These are phyloP conservation scores for Penaeus chinensis DNA, from an alignment of 1,140 invertebrate species.

Conservation along the genomic window DNA sequence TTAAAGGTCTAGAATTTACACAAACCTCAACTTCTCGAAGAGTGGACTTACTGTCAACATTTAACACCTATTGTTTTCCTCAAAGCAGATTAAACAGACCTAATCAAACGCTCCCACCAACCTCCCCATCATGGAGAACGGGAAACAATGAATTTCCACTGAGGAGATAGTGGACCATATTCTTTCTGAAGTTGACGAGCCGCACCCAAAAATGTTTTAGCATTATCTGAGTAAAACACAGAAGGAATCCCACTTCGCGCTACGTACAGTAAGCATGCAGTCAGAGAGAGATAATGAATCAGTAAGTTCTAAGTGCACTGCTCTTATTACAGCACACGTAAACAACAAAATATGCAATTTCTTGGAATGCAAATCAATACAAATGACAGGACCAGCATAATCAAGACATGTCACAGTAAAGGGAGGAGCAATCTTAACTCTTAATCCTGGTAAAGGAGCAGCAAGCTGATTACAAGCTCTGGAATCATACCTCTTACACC, in stretches of 20 bases:
- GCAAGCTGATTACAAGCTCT: neutral
- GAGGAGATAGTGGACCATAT: constrained; percentile 20
- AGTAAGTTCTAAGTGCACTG: constrained; percentile 35
- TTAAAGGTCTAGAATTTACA: constrained; percentile 29
- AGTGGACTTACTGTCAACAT: no score
- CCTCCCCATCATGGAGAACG: constrained; percentile 50
- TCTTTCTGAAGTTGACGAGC: neutral
- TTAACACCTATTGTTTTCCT: no score
- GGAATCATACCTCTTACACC: constrained; percentile 16
- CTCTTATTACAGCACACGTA: constrained; percentile 32
- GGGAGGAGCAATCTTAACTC: constrained; percentile 31
- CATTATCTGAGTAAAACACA: neutral
- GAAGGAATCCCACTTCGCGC: no score
- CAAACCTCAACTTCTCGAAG: neutral
- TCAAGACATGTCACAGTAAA: constrained; percentile 33
- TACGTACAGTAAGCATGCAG: constrained; percentile 4
- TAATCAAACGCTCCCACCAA: constrained; percentile 54
- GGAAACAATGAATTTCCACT: constrained; percentile 55
- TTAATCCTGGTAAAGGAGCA: neutral
- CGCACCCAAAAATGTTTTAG: constrained; percentile 14
- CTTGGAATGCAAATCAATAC: no score
- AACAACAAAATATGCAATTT: constrained; percentile 27
- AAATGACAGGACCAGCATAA: constrained; percentile 23
- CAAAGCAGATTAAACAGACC: neutral
- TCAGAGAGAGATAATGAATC: constrained; percentile 29